These are phyloP conservation scores for Chrosomus eos DNA, from an alignment of 2,797 vertebrate species.

Conservation along the genomic window DNA sequence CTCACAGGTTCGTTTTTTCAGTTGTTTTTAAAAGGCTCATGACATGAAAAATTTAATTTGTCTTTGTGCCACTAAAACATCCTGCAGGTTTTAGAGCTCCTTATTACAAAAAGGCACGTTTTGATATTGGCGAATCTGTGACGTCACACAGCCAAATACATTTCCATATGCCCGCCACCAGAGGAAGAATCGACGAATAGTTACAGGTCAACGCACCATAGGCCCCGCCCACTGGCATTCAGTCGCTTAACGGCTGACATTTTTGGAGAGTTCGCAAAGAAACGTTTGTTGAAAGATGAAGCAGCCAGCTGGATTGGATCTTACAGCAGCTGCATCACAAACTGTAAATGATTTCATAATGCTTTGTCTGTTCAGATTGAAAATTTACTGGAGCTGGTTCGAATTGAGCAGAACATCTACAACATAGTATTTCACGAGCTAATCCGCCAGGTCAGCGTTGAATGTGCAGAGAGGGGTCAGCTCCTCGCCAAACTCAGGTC, in stretches of 20 bases:
- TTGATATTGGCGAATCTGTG: background rate
- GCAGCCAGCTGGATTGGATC: background rate
- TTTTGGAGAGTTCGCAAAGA: background rate
- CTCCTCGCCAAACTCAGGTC: conserved; percentile 91
- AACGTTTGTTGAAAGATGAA: background rate
- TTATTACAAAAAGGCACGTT: background rate
- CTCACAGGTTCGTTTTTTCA: conserved; percentile 79
- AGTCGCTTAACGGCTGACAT: too few relatives aligned
- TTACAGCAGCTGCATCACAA: conserved; percentile 3
- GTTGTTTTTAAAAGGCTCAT: background rate
- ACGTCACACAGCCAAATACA: background rate
- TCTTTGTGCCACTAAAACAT: background rate
- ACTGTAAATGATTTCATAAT: background rate
- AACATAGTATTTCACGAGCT: conserved; percentile 90
- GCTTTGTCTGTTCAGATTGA: conserved; percentile 79
- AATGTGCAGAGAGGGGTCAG: conserved; percentile 87
- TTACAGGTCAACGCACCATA: too few relatives aligned
- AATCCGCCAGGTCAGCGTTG: conserved; percentile 89
- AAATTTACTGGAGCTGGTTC: conserved; percentile 81
- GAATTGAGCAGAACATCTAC: conserved; percentile 89
- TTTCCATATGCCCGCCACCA: background rate
- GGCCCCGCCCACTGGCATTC: background rate
- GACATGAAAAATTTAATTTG: background rate
- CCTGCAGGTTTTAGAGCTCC: background rate
- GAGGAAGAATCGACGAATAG: background rate